These are phyloP conservation scores for Drosophila arizonae DNA, from an alignment of 1,140 invertebrate species.

Conservation along the genomic window DNA sequence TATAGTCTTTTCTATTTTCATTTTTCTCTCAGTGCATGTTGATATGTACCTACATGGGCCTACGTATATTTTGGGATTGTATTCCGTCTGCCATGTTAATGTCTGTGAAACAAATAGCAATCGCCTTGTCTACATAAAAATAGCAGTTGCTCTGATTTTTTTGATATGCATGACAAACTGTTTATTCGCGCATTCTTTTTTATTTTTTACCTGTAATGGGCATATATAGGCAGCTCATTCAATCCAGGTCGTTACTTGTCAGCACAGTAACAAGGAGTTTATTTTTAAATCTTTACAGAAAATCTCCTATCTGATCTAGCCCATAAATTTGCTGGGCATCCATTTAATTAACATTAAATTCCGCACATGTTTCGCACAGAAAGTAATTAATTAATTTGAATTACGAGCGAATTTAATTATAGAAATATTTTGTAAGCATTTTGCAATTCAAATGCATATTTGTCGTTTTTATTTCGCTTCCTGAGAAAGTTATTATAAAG, in stretches of 20 bases:
- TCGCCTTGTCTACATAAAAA: slow-evolving; percentile 38
- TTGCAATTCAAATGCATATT: slow-evolving; percentile 18
- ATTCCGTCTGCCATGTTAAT: slow-evolving; percentile 49
- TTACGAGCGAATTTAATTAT: slow-evolving; percentile 14
- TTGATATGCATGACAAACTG: slow-evolving; percentile 63
- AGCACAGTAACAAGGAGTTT: too few species aligned
- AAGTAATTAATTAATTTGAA: slow-evolving; percentile 30
- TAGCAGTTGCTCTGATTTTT: slow-evolving; percentile 53
- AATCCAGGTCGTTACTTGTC: background rate
- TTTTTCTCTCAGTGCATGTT: background rate
- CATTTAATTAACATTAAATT: slow-evolving; percentile 37
- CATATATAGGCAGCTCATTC: background rate
- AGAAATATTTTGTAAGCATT: slow-evolving; percentile 32
- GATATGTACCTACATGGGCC: slow-evolving; percentile 20
- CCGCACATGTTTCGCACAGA: slow-evolving; percentile 25
- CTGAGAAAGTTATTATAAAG: slow-evolving; percentile 28
- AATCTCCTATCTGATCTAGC: background rate
- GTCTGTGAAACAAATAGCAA: slow-evolving; percentile 37
- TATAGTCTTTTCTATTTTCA: background rate
- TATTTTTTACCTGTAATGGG: slow-evolving; percentile 6
- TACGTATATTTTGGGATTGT: slow-evolving; percentile 41
- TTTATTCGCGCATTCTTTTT: slow-evolving; percentile 41
- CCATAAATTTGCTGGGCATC: background rate
- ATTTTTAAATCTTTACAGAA: too few species aligned
- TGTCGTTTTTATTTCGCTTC: slow-evolving; percentile 16